Base-by-base conservation (phyloP, 2,888 invertebrate species). In the Hetaerina titia region DNA sequence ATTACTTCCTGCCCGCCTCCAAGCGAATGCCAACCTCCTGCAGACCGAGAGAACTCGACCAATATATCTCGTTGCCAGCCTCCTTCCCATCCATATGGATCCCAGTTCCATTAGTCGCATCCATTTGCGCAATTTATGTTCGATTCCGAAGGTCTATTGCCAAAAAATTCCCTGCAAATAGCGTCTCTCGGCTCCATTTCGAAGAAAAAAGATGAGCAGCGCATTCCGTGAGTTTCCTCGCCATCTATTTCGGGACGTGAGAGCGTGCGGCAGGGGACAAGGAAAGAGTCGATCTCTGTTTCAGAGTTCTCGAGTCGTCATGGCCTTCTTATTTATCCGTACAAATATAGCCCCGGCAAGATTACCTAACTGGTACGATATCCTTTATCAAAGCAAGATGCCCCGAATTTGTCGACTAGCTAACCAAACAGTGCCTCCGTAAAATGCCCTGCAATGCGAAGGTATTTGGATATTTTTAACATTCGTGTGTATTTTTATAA, bases 51-150 rank as follows among this genome's bases (percentile, higher is more conserved):
- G 22, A 69, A 45, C 31, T 22, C 31, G 25, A 90, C 45, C 45
- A 63, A 45, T n/a, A 64, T 19, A 57, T 64, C 64, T 64, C 22
- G 45, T 45, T 45, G 45, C 45, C 45, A 45, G 45, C 45, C 45
- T 64, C 90, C 31, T 25, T 25, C 13, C 63, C 90, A 63, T 90
- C 90, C 90, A 58, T 60, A 25, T 63, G 63, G 90, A 90, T 90
- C 60, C 31, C 60, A n/a, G 63, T 64, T 45, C 90, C 90, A 64
- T 90, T 90, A 90, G 64, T 64, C 64, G 90, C 90, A 90, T 64
- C 90, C 90, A 90, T 69, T 90, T 90, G 90, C 90, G 64, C 90
- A 90, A 90, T 90, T 90, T 90, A 90, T 90, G 64, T 69, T 69
- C 45, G 90, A 90, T 64, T 90, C 45, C 64, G 64, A 45, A 45